Evolutionary conservation across 1,140 invertebrate species (phyloP), one percentile per base, ranked within the genome.

Genomic region (Drosophila sturtevanti): DNA sequence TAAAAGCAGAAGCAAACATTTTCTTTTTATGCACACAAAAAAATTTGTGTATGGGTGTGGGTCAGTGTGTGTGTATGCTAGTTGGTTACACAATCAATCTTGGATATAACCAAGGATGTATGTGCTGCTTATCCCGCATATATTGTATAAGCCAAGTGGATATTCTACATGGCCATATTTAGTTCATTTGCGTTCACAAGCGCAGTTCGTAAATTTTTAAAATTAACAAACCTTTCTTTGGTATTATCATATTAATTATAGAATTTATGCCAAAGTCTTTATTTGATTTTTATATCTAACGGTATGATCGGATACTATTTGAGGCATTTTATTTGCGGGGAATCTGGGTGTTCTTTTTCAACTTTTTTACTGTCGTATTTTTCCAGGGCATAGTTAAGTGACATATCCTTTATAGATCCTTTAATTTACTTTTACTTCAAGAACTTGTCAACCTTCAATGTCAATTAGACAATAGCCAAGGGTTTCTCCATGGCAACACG

Each of bases 381-480:
- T n/a, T n/a, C n/a, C n/a, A n/a, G n/a, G n/a, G n/a, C n/a, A n/a
- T n/a, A n/a, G n/a, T n/a, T n/a, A 31, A 31, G 27, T 31, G 6
- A 48, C 10, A 18, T 18, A 48, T 48, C 41, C 41, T 3, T 48
- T 48, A 9, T 48, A 21, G 18, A 48, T 18, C 12, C 59, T 31
- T 44, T 44, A n/a, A 61, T 61, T 44, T 27, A 16, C n/a, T 44
- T 18, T 10, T 7, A 22, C 14, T 24, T 44, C 37, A 44, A 41
- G 21, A 27, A 27, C 59, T 14, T 61, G 21, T 31, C n/a, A 41
- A 27, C 22, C 59, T 61, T 61, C 38, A 61, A 61, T 22, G 22
- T 9, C 37, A 61, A 61, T 61, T 44, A 61, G 22, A n/a, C n/a
- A 61, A 61, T 31, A 16, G 52, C 12, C 27, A 34, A 11, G 31